Base-by-base conservation (phyloP, 2,113 vertebrate species). In the Peromyscus californicus region DNA sequence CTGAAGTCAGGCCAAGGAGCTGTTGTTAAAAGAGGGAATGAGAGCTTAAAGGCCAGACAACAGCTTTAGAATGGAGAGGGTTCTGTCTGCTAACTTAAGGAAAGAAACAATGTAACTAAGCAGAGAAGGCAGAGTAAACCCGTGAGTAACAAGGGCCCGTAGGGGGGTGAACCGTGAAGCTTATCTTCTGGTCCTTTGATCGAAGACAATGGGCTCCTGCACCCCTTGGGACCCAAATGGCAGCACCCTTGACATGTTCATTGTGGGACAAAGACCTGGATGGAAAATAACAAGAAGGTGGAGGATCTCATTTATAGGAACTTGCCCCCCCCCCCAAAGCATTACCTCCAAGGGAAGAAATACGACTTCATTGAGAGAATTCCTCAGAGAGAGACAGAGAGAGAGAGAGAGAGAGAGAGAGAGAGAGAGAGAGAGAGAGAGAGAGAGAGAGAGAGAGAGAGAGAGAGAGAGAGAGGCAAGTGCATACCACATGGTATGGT, bases 81-180 rank as follows among this genome's bases (percentile, higher is more conserved):
- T 39, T 59, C 33, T 0, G 16, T 22, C n/a, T 31, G 19, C 11
- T 8, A 3, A 0, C 17, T 16, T 2, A 7, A 9, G 42, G 31
- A 2, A 17, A 3, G 74, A 36, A 24, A 45, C 75, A 42, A 33
- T 0, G 69, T 21, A 67, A 36, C 61, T 67, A 15, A 21, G 36
- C 2, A 12, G 36, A 1, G 22, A 72, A 42, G 11, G 19, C 19
- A 12, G 80, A 5, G 39, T 2, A 31, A 31, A 4, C 5, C 1
- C 1, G 5, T 24, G 29, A 15, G 1, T 70, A 26, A 17, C 1
- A 1, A 10, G 24, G 1, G 2, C 5, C 0, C 0, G 2, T 1
- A 48, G 31, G 48, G 51, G 6, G 39, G 48, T 3, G 10, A 33
- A 3, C 0, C 0, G 0, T 3, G 33, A 10, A 0, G 0, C 33